Evolutionary conservation across 2,888 invertebrate genomes (phyloP).

Genomic region (Orthosia incerta): DNA sequence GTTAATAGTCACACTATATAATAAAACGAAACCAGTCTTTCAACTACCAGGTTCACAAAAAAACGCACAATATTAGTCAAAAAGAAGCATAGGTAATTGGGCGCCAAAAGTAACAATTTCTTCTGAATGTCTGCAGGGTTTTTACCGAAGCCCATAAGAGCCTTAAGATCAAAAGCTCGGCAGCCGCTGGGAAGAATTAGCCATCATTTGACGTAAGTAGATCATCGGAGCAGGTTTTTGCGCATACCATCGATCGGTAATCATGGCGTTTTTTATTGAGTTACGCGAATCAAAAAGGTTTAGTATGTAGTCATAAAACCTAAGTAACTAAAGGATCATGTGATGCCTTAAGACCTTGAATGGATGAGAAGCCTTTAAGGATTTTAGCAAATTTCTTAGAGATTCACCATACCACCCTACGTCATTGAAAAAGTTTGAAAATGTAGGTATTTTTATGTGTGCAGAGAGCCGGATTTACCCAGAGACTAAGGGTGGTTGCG

Average conservation of each 20-base stretch:
- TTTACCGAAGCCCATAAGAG: constrained; percentile 44
- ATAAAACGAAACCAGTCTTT: neutral
- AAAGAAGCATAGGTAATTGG: constrained; percentile 46
- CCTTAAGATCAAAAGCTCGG: constrained; percentile 61
- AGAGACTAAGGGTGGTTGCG: too few species aligned
- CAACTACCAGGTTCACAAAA: constrained; percentile 24
- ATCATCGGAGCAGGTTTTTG: constrained; percentile 62
- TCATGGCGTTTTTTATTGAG: constrained; percentile 45
- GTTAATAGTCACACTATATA: neutral
- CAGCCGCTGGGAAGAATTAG: constrained; percentile 66
- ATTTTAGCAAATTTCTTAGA: neutral
- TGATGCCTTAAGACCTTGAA: neutral
- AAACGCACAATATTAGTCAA: constrained; percentile 18
- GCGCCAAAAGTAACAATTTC: constrained; percentile 63
- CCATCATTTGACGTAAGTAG: constrained; percentile 72
- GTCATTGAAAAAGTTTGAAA: neutral
- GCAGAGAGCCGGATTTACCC: too few species aligned
- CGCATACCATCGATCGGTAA: constrained; percentile 48
- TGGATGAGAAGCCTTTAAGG: neutral
- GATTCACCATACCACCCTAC: neutral
- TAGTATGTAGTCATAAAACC: constrained; percentile 22
- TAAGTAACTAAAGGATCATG: neutral
- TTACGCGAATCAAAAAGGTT: constrained; percentile 40
- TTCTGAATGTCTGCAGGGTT: constrained; percentile 43
- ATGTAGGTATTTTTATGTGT: too few species aligned